A percentile compares a stretch with the other conserved stretches of the same genome.
These are phyloP conservation scores for Limenitis camilla DNA, from an alignment of 2,888 invertebrate species.

Conservation along the genomic window DNA sequence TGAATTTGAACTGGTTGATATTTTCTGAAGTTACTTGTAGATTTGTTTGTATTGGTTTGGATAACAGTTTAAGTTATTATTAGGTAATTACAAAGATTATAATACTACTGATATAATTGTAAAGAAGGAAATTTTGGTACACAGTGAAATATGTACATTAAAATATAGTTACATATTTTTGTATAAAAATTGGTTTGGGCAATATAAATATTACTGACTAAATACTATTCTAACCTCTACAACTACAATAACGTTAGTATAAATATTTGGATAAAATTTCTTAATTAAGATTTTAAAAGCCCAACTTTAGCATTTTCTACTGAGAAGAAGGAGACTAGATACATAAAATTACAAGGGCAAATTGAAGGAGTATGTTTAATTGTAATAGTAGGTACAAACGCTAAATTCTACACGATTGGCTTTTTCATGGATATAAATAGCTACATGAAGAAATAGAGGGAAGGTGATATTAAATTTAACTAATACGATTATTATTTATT, in stretches of 20 bases:
- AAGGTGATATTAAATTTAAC: slow-evolving; percentile 24
- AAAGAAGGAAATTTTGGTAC: slow-evolving; percentile 72
- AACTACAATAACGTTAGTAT: slow-evolving; percentile 65
- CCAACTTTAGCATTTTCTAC: slow-evolving; percentile 46
- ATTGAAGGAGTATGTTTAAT: slow-evolving; percentile 48
- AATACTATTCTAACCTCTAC: slow-evolving; percentile 46
- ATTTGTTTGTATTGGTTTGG: slow-evolving; percentile 9
- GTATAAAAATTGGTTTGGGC: slow-evolving; percentile 67
- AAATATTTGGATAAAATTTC: slow-evolving; percentile 71
- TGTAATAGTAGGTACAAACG: slow-evolving; percentile 33
- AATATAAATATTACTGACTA: slow-evolving; percentile 37
- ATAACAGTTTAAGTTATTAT: slow-evolving; percentile 6
- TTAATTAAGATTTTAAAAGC: slow-evolving; percentile 54
- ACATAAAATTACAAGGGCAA: slow-evolving; percentile 41
- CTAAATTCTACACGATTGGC: slow-evolving; percentile 23
- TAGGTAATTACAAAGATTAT: slow-evolving; percentile 22
- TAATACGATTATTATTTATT: slow-evolving; percentile 16
- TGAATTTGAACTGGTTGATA: too few relatives aligned
- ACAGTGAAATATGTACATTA: slow-evolving; percentile 66
- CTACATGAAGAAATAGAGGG: slow-evolving; percentile 16
- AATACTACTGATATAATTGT: slow-evolving; percentile 63
- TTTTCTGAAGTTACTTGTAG: too few relatives aligned
- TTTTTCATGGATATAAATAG: slow-evolving; percentile 23
- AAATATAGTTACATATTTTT: slow-evolving; percentile 61
- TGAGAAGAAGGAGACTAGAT: slow-evolving; percentile 46